Conservation (phyloP, 1,140 invertebrate species). For the Platyura marginata region DNA sequence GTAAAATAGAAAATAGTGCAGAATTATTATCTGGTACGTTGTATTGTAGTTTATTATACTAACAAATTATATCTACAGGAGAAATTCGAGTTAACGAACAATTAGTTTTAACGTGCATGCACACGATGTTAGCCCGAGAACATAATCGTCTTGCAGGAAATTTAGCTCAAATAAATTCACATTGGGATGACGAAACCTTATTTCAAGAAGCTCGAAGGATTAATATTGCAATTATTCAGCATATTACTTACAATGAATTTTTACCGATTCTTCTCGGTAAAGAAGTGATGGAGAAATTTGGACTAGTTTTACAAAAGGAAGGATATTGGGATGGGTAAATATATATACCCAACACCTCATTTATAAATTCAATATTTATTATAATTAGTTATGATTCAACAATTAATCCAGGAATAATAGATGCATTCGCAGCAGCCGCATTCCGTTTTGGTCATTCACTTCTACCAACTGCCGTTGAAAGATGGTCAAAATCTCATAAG, state of each 20-base stretch:
- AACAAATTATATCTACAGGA: conserved; percentile 32
- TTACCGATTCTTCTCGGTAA: conserved; percentile 83
- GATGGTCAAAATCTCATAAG: conserved; percentile 86
- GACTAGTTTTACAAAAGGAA: conserved; percentile 65
- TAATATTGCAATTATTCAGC: conserved; percentile 76
- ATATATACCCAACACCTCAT: not conserved
- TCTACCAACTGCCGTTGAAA: conserved; percentile 68
- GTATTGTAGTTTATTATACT: no score
- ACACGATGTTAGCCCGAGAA: conserved; percentile 73
- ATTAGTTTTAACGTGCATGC: conserved; percentile 74
- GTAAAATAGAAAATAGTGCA: no score
- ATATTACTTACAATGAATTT: conserved; percentile 90
- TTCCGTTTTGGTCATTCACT: conserved; percentile 82
- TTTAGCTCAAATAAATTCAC: conserved; percentile 65
- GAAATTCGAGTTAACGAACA: conserved; percentile 92
- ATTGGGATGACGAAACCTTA: conserved; percentile 88
- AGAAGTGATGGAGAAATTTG: conserved; percentile 84
- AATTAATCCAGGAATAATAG: conserved; percentile 71
- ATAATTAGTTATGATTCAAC: conserved; percentile 46
- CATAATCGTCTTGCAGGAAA: conserved; percentile 70
- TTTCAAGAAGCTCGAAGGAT: conserved; percentile 85
- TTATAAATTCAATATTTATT: no score
- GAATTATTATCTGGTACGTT: no score
- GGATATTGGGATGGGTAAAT: conserved; percentile 62
- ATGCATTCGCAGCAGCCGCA: conserved; percentile 72